Percentiles rank a stretch among this genome's conserved stretches.
phyloP scores from a whole-genome alignment of 2,888 invertebrate genomes.

The Boloria euphrosyne region DNA sequence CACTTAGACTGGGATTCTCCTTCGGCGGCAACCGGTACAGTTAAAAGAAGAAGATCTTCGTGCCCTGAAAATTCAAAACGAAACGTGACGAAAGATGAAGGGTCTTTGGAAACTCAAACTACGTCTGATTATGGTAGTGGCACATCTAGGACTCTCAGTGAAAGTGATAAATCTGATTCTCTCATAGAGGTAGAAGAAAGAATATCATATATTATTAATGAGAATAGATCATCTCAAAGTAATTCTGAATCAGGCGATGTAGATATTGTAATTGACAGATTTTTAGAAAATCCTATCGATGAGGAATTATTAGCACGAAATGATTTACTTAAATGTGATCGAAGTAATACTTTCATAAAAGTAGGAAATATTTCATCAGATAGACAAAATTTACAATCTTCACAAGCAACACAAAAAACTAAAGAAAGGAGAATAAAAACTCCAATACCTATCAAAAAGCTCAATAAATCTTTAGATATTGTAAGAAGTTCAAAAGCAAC shows the following conservation, averaged over 20 bases:
- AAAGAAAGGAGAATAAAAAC: constrained; percentile 64
- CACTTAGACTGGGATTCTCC: constrained; percentile 88
- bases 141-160: constrained; percentile 66
- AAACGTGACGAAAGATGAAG: constrained; percentile 52
- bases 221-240: constrained; percentile 75
- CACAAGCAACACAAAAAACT: constrained; percentile 56
- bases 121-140: constrained; percentile 74
- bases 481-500: constrained; percentile 55
- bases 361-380: constrained; percentile 50
- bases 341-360: constrained; percentile 69
- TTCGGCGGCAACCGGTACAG: constrained; percentile 87
- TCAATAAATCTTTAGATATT: constrained; percentile 65
- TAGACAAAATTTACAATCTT: constrained; percentile 50
- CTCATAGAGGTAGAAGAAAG: constrained; percentile 74
- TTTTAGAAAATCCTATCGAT: constrained; percentile 58
- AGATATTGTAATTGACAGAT: constrained; percentile 68
- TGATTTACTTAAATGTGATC: constrained; percentile 56
- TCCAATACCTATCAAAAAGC: constrained; percentile 63
- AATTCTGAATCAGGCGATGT: constrained; percentile 75
- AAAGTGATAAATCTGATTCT: constrained; percentile 65
- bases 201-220: constrained; percentile 76
- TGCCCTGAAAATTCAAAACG: constrained; percentile 68
- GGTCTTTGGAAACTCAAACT: constrained; percentile 67
- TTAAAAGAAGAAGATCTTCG: constrained; percentile 84
- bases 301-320: constrained; percentile 56